A percentile compares a stretch with the other conserved stretches of the same genome.
Conservation (phyloP, 30 jellyfish, hydroid and myxozoan genomes). For the Cassiopea andromeda region DNA sequence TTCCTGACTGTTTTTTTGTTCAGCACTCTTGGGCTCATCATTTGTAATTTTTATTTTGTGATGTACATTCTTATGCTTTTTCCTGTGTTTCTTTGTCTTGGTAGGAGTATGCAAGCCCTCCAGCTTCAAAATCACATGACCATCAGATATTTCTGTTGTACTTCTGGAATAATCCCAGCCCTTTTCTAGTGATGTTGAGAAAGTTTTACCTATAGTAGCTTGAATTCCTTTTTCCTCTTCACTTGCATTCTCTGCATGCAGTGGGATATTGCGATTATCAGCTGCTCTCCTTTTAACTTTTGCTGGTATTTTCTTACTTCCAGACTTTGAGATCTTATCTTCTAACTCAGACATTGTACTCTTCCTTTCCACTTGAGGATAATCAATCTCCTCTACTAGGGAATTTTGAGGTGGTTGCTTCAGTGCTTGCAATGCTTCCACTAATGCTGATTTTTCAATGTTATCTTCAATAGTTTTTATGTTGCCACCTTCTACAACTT, state of each 20-base stretch:
- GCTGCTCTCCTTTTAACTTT: conserved; percentile 2
- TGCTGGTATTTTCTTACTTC: conserved; percentile 34
- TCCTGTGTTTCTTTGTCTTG: conserved; percentile 52
- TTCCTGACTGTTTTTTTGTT: background rate
- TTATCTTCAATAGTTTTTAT: conserved; percentile 9
- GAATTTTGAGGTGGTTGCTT: conserved; percentile 43
- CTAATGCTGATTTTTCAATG: conserved; percentile 36
- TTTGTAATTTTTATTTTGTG: background rate
- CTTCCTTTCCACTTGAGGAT: background rate
- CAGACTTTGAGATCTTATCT: conserved; percentile 29
- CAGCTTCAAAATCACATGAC: conserved; percentile 62
- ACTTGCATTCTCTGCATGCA: background rate
- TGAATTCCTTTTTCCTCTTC: background rate
- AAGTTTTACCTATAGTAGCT: background rate
- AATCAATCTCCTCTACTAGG: background rate
- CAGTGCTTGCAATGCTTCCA: conserved; percentile 72
- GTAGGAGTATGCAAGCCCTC: conserved; percentile 65
- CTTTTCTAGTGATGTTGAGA: background rate
- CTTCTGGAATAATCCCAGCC: conserved; percentile 33
- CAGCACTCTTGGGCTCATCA: background rate
- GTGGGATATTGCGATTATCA: background rate
- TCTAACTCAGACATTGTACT: background rate
- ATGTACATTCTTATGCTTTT: conserved; percentile 58
- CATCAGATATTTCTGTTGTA: conserved; percentile 68
- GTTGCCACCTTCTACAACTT: background rate